These are phyloP conservation scores for Lophius americanus DNA, from an alignment of 2,797 vertebrate species.

Conservation along the genomic window DNA sequence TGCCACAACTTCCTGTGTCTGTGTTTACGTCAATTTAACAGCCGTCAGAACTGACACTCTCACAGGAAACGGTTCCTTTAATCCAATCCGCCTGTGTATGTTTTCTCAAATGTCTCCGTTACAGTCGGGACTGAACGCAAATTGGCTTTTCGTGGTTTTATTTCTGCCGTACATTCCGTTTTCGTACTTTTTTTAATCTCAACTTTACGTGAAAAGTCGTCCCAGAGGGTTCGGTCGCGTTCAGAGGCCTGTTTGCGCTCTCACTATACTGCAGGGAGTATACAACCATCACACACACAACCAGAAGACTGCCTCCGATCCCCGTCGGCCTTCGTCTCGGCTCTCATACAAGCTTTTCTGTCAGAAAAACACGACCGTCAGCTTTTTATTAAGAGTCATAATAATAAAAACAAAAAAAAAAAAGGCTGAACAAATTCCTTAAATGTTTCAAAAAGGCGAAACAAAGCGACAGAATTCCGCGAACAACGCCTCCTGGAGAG, in stretches of 20 bases:
- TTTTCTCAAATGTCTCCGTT: no score
- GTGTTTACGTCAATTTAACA: no score
- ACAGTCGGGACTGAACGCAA: no score
- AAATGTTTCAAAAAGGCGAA: neutral
- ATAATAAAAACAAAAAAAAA: no score
- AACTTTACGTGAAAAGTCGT: neutral
- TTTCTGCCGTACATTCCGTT: no score
- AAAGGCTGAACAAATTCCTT: neutral
- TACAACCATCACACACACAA: neutral
- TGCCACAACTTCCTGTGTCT: no score
- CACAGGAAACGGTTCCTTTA: no score
- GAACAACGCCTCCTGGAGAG: constrained; percentile 9
- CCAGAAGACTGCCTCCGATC: neutral
- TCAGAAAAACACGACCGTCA: neutral
- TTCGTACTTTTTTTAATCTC: no score
- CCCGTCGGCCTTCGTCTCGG: neutral
- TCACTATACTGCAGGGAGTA: neutral
- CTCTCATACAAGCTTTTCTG: neutral
- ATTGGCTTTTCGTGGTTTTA: no score
- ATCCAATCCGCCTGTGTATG: no score
- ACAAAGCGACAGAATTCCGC: neutral
- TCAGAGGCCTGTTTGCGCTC: neutral
- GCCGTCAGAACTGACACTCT: no score
- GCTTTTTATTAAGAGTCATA: neutral
- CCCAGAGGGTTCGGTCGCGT: constrained; percentile 3